These are phyloP conservation scores for Forbesichthys agassizii DNA, from an alignment of 2,113 vertebrate genomes.

Conservation along the genomic window DNA sequence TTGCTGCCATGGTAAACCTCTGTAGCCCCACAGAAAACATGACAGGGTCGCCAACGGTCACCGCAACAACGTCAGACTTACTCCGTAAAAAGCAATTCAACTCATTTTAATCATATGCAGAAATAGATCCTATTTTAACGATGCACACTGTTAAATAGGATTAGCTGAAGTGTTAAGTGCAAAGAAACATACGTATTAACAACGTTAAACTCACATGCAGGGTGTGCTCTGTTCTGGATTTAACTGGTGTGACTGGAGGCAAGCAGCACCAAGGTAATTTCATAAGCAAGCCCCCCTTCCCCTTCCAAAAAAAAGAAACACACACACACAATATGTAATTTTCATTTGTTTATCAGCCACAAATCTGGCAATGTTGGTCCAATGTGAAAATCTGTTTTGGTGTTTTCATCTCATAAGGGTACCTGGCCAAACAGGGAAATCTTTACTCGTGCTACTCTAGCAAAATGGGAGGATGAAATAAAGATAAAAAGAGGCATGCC, in stretches of 20 bases:
- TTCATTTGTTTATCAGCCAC: not conserved
- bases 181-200: slow-evolving; percentile 21
- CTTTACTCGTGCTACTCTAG: too few species aligned
- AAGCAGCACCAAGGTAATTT: slow-evolving; percentile 15
- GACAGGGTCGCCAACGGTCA: slow-evolving; percentile 36
- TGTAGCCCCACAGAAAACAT: slow-evolving; percentile 29
- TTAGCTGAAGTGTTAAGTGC: slow-evolving; percentile 33
- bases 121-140: slow-evolving; percentile 27
- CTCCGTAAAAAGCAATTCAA: slow-evolving; percentile 1
- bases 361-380: too few species aligned
- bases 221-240: not conserved
- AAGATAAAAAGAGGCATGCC: not conserved
- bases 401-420: too few species aligned
- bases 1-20: slow-evolving; percentile 38
- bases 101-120: slow-evolving; percentile 35
- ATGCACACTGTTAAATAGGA: slow-evolving; percentile 38
- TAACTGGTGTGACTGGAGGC: not conserved
- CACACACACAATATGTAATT: slow-evolving; percentile 1
- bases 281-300: slow-evolving; percentile 6
- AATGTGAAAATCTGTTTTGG: too few species aligned
- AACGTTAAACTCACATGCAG: slow-evolving; percentile 6
- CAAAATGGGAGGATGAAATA: not conserved
- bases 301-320: not conserved
- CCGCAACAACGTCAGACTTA: slow-evolving; percentile 18
- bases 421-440: too few species aligned